Conservation (phyloP, 2,888 invertebrate genomes). For the Dryomyza anilis region DNA sequence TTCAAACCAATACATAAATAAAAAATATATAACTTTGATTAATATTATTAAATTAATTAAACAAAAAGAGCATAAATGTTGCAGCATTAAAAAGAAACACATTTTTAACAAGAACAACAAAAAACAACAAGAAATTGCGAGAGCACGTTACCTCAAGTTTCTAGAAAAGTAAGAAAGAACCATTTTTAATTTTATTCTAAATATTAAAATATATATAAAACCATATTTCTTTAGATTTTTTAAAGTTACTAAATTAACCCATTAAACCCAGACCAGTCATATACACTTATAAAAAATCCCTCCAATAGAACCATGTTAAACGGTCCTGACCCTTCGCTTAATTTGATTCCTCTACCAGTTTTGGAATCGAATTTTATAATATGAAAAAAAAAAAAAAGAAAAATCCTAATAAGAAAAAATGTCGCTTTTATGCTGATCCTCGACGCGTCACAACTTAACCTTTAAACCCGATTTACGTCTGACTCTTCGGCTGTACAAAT, state of each 20-base stretch:
- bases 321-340: no score
- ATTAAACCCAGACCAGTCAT: no score
- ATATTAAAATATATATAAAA: no score
- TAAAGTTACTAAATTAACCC: no score
- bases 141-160: constrained; percentile 47
- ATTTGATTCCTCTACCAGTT: no score
- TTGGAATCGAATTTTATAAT: no score
- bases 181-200: background rate
- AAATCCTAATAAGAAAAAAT: background rate
- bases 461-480: background rate
- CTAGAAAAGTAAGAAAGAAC: constrained; percentile 40
- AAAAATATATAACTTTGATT: background rate
- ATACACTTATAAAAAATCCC: no score
- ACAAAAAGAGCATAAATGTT: no score
- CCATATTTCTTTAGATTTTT: no score
- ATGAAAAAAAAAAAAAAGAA: background rate
- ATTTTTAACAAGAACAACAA: constrained; percentile 19
- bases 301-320: no score
- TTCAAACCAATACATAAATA: background rate
- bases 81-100: background rate
- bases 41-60: background rate
- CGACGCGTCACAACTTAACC: constrained; percentile 48
- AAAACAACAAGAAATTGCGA: constrained; percentile 27
- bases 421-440: constrained; percentile 38
- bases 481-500: background rate